A percentile compares a stretch with the other conserved stretches of the same genome.
phyloP scores from a whole-genome alignment of 2,888 invertebrate genomes.

The Rotaria magnacalcarata region DNA sequence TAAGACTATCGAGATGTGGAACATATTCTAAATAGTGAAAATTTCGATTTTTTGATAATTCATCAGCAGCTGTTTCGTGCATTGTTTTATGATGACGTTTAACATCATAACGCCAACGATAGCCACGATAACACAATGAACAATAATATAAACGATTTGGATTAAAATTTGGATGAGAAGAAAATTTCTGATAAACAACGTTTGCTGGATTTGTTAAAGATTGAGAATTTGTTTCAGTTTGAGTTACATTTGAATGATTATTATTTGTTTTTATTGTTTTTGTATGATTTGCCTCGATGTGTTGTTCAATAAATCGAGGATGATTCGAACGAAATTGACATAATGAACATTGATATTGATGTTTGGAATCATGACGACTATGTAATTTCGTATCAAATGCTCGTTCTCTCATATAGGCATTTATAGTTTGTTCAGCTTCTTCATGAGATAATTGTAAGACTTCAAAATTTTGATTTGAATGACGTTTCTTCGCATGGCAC shows the following conservation, averaged over 20 bases:
- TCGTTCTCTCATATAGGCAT: constrained; percentile 19
- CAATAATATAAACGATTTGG: constrained; percentile 36
- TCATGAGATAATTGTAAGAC: constrained; percentile 35
- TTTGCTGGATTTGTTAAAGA: background rate
- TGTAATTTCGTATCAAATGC: background rate
- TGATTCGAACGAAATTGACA: constrained; percentile 33
- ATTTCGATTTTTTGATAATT: background rate
- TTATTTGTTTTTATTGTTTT: background rate
- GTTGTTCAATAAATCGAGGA: constrained; percentile 32
- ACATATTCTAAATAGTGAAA: constrained; percentile 3
- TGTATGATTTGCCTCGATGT: constrained; percentile 3
- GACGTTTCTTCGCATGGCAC: constrained; percentile 34
- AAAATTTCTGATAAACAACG: background rate
- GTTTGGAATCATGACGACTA: constrained; percentile 11
- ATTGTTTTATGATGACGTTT: constrained; percentile 24
- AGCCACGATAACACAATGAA: constrained; percentile 33
- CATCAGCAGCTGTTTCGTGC: background rate
- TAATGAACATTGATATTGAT: constrained; percentile 8
- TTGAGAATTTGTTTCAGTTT: background rate
- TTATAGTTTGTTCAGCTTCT: constrained; percentile 34
- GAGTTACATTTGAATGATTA: background rate
- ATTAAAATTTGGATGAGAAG: background rate
- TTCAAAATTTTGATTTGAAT: constrained; percentile 27
- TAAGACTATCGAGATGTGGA: background rate
- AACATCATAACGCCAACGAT: constrained; percentile 36